Conservation (phyloP, 1,140 invertebrate species). For the Lepidostoma basale region DNA sequence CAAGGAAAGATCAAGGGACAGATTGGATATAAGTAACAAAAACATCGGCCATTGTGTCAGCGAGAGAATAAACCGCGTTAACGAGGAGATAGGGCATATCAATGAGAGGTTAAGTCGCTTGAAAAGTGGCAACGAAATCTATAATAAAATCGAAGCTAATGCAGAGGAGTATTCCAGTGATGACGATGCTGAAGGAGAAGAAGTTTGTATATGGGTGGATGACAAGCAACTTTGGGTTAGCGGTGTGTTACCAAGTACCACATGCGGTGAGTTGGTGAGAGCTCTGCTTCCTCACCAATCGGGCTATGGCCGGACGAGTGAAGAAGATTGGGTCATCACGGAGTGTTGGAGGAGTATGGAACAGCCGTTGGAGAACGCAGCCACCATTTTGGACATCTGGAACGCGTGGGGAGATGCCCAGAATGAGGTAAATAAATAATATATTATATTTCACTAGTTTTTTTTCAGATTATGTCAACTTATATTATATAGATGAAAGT, state of each 20-base stretch:
- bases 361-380: constrained; percentile 69
- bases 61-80: background rate
- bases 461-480: no score
- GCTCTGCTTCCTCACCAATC: constrained; percentile 57
- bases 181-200: constrained; percentile 63
- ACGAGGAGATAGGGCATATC: background rate
- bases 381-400: constrained; percentile 76
- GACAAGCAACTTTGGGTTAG: constrained; percentile 80
- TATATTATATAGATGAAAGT: no score
- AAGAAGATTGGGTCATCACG: constrained; percentile 65
- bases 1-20: background rate
- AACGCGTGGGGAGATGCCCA: constrained; percentile 76
- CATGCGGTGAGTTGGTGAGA: constrained; percentile 77
- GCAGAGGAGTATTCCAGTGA: constrained; percentile 28
- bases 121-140: background rate
- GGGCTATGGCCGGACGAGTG: constrained; percentile 43
- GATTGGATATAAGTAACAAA: background rate
- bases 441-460: background rate
- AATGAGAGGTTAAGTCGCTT: background rate
- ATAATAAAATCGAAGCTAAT: background rate
- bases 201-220: constrained; percentile 78
- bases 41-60: background rate
- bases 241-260: constrained; percentile 75
- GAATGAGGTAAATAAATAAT: constrained; percentile 71
- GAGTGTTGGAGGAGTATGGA: constrained; percentile 73